phyloP scores from a whole-genome alignment of 2,888 invertebrate species.

The Meiosimyza decipiens region DNA sequence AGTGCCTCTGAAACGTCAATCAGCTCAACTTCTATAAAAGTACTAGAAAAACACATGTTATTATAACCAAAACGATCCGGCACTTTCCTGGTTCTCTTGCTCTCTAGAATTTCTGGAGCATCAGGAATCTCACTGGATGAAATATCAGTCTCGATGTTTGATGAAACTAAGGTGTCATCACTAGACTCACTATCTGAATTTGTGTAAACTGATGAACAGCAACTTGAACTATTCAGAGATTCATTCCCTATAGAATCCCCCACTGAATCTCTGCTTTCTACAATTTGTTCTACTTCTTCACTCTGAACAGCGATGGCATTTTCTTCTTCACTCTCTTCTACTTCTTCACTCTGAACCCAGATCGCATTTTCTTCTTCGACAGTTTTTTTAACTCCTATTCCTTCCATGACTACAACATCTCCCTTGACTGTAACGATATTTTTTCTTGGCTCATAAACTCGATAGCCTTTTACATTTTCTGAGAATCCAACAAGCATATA shows the following conservation, averaged over 20 bases:
- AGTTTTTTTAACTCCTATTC: slow-evolving; percentile 40
- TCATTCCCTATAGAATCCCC: neutral
- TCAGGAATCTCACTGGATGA: neutral
- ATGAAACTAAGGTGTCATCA: too few relatives aligned
- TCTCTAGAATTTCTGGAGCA: neutral
- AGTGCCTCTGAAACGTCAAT: too few relatives aligned
- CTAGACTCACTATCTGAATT: neutral
- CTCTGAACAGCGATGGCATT: neutral
- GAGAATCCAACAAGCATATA: too few relatives aligned
- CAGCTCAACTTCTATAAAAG: slow-evolving; percentile 11
- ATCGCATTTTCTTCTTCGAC: slow-evolving; percentile 55
- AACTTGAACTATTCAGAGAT: slow-evolving; percentile 2
- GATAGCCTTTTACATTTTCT: too few relatives aligned
- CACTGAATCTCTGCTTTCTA: slow-evolving; percentile 49
- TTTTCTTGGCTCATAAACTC: too few relatives aligned
- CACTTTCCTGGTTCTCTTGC: neutral
- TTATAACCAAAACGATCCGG: slow-evolving; percentile 9
- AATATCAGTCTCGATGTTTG: neutral
- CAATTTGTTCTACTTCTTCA: neutral
- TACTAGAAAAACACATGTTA: slow-evolving; percentile 7
- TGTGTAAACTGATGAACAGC: neutral
- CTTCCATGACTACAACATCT: too few relatives aligned
- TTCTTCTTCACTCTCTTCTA: too few relatives aligned
- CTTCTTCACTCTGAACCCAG: slow-evolving; percentile 35
- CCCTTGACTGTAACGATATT: too few relatives aligned